Base-by-base conservation (phyloP, 2,888 invertebrate genomes). In the Tuberolachnus salignus region DNA sequence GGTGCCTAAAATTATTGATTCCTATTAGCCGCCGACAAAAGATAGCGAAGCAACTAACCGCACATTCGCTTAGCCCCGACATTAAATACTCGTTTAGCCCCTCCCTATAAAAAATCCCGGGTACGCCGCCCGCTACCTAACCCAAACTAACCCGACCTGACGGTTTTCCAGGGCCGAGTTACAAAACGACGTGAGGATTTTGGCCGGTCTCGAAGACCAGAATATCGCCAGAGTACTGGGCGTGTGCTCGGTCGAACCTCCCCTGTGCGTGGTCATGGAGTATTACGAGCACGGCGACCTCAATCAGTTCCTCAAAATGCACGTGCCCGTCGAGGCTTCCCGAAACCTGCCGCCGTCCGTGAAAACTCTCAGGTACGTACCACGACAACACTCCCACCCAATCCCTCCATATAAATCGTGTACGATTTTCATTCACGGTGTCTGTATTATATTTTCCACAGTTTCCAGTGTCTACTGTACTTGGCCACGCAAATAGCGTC, bases 401-500 rank as follows among this genome's bases (percentile, higher is more conserved):
- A n/a, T n/a, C n/a, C n/a, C n/a, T n/a, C n/a, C n/a, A n/a, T n/a
- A n/a, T n/a, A n/a, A n/a, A n/a, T n/a, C n/a, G n/a, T n/a, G n/a
- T n/a, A n/a, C n/a, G n/a, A n/a, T n/a, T n/a, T n/a, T n/a, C n/a
- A n/a, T n/a, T n/a, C n/a, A n/a, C n/a, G n/a, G 34, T 34, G 6
- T 34, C 3, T 6, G 6, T 34, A 34, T 34, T 34, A 34, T 9
- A 23, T 75, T 87, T 86, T 80, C 86, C 23, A 6, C n/a, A 91
- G 91, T 84, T 90, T 90, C 86, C 91, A 91, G 84, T 90, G 90
- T 86, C 88, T 94, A 84, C 88, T 94, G 82, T 92, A 92, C 86
- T 90, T 94, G 86, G 92, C 93, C 64, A 90, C 91, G 75, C 94
- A 96, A 86, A 91, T 96, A 82, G 93, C 95, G 1, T 92, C 93